Base-by-base conservation (phyloP, 2,888 invertebrate genomes). In the Tenthredo scrophulariae region DNA sequence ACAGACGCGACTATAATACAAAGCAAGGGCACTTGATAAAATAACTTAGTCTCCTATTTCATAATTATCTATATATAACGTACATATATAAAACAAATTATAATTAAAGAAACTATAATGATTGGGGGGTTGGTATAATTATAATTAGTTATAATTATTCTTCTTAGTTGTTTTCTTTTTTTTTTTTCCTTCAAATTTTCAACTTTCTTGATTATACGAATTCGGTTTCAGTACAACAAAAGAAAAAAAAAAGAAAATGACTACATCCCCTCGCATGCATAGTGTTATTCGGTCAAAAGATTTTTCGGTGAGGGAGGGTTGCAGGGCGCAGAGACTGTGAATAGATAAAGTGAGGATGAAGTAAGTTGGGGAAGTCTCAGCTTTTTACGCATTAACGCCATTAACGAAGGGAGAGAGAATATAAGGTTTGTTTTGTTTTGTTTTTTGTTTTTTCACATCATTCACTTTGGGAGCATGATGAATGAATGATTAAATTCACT, bases 11-110 rank as follows among this genome's bases (percentile, higher is more conserved):
- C 93, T 94, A 94, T 94, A 93, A 94, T 94, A 95, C 94, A 95
- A 95, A 95, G 94, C 95, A 95, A 95, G 95, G 95, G 94, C 95
- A 95, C 95, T 95, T 95, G 92, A 94, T 94, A 94, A 95, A 95
- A 94, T 94, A 95, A 95, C 94, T 94, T 94, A 94, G 93, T 93
- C 93, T 92, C 93, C 94, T 94, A 94, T 94, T 92, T 91, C 91
- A 91, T 93, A 93, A 92, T 92, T 91, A 92, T 92, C 91, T 92
- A 91, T 93, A 91, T 91, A 91, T 92, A 93, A 92, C 92, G 89
- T 92, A 92, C 92, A 92, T 92, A 92, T 93, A 93, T 92, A 91
- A 92, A 92, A 92, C 91, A 92, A 92, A 92, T 92, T 90, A 91
- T 89, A 91, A 91, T 91, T 92, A 92, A 92, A 92, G 91, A 92